These are phyloP conservation scores for Thymelicus lineola DNA, from an alignment of 2,888 invertebrate species.

Conservation along the genomic window DNA sequence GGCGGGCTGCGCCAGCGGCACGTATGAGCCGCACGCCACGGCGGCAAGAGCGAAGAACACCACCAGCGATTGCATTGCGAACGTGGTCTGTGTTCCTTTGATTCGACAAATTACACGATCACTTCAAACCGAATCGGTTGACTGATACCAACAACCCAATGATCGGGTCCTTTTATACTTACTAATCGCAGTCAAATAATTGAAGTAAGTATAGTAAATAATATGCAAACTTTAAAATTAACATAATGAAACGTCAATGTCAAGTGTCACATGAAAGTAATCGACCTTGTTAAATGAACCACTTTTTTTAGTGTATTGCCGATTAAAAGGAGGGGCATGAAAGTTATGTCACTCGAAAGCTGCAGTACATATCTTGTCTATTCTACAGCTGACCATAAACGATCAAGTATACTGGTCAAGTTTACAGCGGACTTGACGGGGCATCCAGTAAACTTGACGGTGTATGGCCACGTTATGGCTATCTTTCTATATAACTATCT, in stretches of 20 bases:
- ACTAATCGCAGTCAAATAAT: conserved; percentile 57
- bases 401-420: too few species aligned
- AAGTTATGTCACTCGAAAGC: neutral
- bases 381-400: too few species aligned
- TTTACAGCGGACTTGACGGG: too few species aligned
- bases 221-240: conserved; percentile 48
- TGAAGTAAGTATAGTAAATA: conserved; percentile 51
- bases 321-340: neutral
- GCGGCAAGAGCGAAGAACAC: conserved; percentile 87
- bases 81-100: conserved; percentile 76
- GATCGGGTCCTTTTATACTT: conserved; percentile 68
- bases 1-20: conserved; percentile 75
- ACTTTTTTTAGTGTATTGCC: conserved; percentile 51
- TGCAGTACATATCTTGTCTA: neutral
- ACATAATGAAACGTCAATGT: conserved; percentile 67
- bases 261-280: conserved; percentile 73
- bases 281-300: conserved; percentile 64
- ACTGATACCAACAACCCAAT: conserved; percentile 61
- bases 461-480: too few species aligned
- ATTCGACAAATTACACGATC: conserved; percentile 67
- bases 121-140: conserved; percentile 69
- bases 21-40: conserved; percentile 83
- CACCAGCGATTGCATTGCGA: conserved; percentile 81
- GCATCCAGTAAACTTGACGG: too few species aligned
- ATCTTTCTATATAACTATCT: too few species aligned